Percentiles rank a stretch among this genome's conserved stretches.
These are phyloP conservation scores for Aethina tumida DNA, from an alignment of 1,140 invertebrate species.

Conservation along the genomic window DNA sequence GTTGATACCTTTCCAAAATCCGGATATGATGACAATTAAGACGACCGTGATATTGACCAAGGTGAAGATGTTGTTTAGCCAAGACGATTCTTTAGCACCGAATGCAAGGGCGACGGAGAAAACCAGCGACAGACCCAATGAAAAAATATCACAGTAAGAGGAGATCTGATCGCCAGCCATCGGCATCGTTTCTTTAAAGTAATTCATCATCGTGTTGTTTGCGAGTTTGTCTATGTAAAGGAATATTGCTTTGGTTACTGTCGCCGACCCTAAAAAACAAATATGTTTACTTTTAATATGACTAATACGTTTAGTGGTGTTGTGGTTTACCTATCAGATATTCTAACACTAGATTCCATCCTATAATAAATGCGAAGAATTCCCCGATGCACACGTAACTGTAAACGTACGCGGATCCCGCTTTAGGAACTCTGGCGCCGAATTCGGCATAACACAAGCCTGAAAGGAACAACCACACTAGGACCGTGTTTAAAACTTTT, in stretches of 20 bases:
- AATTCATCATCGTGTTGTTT: constrained; percentile 48
- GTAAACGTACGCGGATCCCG: constrained; percentile 83
- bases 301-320: neutral
- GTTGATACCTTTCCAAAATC: constrained; percentile 49
- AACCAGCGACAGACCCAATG: constrained; percentile 46
- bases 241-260: constrained; percentile 64
- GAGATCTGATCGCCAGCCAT: constrained; percentile 47
- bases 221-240: constrained; percentile 60
- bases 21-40: constrained; percentile 58
- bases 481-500: too few species aligned
- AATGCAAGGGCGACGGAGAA: constrained; percentile 44
- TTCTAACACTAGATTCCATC: constrained; percentile 86
- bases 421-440: constrained; percentile 74
- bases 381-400: constrained; percentile 85
- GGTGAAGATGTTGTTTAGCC: constrained; percentile 68
- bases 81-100: constrained; percentile 66
- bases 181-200: constrained; percentile 46
- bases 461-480: too few species aligned
- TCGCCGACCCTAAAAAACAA: constrained; percentile 48
- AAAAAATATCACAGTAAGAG: constrained; percentile 59
- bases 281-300: neutral
- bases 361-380: constrained; percentile 65
- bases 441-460: constrained; percentile 83
- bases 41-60: constrained; percentile 60
- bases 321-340: constrained; percentile 69